A percentile compares a stretch with the other conserved stretches of the same genome.
Evolutionary conservation across 2,797 vertebrate species (phyloP).

Genomic region (Neoniphon sammara): DNA sequence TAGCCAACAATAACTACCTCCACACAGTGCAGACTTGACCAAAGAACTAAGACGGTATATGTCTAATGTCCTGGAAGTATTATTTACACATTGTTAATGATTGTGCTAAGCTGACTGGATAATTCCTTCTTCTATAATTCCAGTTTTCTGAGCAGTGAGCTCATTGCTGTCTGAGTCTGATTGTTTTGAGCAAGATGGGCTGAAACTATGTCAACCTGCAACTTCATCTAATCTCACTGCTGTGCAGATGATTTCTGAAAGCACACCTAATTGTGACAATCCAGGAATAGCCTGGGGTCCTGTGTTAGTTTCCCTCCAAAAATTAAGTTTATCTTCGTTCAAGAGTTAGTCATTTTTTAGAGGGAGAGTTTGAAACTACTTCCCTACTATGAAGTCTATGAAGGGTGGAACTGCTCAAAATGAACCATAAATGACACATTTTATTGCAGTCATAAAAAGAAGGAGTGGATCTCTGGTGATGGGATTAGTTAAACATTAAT

Average conservation of each 20-base stretch:
- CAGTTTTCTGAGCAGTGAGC: constrained; percentile 49
- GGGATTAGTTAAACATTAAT: constrained; percentile 79
- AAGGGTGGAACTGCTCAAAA: constrained; percentile 44
- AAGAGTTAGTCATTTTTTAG: not conserved
- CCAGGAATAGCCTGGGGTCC: not conserved
- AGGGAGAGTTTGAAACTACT: constrained; percentile 32
- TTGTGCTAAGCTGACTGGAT: constrained; percentile 51
- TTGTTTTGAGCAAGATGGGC: constrained; percentile 15
- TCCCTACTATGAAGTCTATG: constrained; percentile 33
- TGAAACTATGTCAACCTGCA: constrained; percentile 24
- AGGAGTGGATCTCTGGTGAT: constrained; percentile 71
- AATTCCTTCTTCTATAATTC: constrained; percentile 59
- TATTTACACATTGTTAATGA: constrained; percentile 55
- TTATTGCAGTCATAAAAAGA: constrained; percentile 80
- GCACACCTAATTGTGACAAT: not conserved
- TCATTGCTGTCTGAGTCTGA: constrained; percentile 63
- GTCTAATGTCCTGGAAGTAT: constrained; percentile 43
- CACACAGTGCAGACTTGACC: constrained; percentile 4
- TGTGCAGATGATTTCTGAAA: not conserved
- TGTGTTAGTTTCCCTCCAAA: constrained; percentile 19
- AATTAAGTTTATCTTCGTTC: not conserved
- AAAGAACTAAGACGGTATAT: constrained; percentile 43
- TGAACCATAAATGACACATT: constrained; percentile 54
- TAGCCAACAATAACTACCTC: constrained; percentile 54
- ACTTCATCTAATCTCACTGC: constrained; percentile 1